Conservation (phyloP, 2,113 vertebrate genomes). For the Syngnathoides biaculeatus region DNA sequence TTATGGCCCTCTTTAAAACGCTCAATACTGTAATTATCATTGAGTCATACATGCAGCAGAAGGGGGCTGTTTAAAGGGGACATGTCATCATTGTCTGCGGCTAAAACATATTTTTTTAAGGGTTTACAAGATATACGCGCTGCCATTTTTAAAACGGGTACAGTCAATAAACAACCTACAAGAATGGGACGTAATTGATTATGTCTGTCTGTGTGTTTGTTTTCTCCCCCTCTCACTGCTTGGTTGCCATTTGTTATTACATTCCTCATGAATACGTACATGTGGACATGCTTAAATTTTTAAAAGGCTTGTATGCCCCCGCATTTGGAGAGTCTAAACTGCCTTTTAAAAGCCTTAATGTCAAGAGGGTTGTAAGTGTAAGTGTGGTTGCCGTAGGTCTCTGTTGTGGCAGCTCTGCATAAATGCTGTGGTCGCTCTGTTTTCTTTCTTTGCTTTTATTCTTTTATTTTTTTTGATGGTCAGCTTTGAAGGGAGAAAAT, state of each 20-base stretch:
- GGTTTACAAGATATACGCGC: slow-evolving; percentile 39
- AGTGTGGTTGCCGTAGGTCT: slow-evolving; percentile 43
- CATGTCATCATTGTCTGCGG: slow-evolving; percentile 61
- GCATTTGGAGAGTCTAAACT: slow-evolving; percentile 21
- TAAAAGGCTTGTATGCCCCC: slow-evolving; percentile 22
- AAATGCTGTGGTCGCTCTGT: slow-evolving; percentile 71
- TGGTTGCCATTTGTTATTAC: slow-evolving; percentile 26
- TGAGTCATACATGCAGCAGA: slow-evolving; percentile 67
- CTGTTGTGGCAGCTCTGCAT: slow-evolving; percentile 71
- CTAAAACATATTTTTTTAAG: neutral
- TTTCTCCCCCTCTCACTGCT: slow-evolving; percentile 12
- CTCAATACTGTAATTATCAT: slow-evolving; percentile 71
- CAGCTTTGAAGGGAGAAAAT: slow-evolving; percentile 72
- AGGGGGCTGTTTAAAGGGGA: slow-evolving; percentile 67
- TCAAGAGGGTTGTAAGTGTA: slow-evolving; percentile 49
- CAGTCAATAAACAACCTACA: slow-evolving; percentile 48
- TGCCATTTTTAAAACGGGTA: slow-evolving; percentile 48
- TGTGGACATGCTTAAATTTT: slow-evolving; percentile 42
- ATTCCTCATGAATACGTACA: slow-evolving; percentile 17
- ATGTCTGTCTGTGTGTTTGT: slow-evolving; percentile 15
- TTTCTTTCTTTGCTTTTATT: slow-evolving; percentile 72
- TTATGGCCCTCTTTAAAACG: slow-evolving; percentile 69
- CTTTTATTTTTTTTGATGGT: slow-evolving; percentile 56
- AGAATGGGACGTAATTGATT: slow-evolving; percentile 50
- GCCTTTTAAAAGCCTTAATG: slow-evolving; percentile 43